These are phyloP conservation scores for Brotula barbata DNA, from an alignment of 2,797 vertebrate genomes.

Conservation along the genomic window DNA sequence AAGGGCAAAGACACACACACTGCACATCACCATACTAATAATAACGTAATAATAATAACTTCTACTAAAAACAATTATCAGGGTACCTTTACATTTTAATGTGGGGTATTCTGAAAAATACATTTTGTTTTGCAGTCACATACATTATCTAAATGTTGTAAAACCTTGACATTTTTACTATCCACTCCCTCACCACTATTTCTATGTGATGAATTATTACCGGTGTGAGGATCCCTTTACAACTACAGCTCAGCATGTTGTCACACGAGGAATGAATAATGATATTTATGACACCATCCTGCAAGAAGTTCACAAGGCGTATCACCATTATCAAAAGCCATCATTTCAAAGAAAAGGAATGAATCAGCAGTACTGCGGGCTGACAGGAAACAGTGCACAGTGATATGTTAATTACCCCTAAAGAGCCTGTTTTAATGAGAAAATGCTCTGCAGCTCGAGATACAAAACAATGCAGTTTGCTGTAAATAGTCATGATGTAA, in stretches of 20 bases:
- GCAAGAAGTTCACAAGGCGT: not conserved
- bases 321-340: not conserved
- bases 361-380: too few relatives aligned
- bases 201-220: not conserved
- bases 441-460: too few relatives aligned
- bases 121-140: constrained; percentile 11
- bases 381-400: too few relatives aligned
- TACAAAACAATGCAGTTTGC: too few relatives aligned
- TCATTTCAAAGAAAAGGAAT: too few relatives aligned
- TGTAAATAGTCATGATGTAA: too few relatives aligned
- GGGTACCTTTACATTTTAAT: constrained; percentile 20
- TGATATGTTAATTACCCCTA: too few relatives aligned
- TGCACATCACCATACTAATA: too few relatives aligned
- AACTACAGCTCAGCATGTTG: not conserved
- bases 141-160: not conserved
- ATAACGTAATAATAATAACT: too few relatives aligned
- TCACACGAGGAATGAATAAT: not conserved
- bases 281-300: not conserved
- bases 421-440: too few relatives aligned
- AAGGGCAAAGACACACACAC: too few relatives aligned
- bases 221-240: not conserved
- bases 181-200: not conserved
- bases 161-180: not conserved
- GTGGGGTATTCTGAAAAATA: constrained; percentile 24
- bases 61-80: too few relatives aligned